Evolutionary conservation across 2,113 vertebrate species (phyloP).

Genomic region (Orycteropus afer): DNA sequence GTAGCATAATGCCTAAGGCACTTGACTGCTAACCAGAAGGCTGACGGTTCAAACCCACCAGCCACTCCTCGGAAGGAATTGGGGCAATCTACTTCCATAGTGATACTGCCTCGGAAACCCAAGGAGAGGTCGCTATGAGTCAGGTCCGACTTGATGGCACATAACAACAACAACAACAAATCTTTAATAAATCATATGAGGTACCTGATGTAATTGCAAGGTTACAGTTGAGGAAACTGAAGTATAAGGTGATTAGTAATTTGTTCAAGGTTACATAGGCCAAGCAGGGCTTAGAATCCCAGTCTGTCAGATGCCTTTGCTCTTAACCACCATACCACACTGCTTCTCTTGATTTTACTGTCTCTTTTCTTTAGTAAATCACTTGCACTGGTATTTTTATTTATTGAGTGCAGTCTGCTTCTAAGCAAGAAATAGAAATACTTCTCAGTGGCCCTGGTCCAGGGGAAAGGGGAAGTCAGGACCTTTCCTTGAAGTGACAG

Average conservation of each 20-base stretch:
- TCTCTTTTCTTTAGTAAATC: neutral
- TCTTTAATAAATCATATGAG: neutral
- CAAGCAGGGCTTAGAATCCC: neutral
- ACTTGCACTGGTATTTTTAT: neutral
- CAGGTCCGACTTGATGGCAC: too few relatives aligned
- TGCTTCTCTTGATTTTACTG: neutral
- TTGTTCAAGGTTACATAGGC: neutral
- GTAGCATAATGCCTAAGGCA: too few relatives aligned
- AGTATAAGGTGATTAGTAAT: neutral
- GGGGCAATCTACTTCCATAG: too few relatives aligned
- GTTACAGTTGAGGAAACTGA: neutral
- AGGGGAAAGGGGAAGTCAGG: neutral
- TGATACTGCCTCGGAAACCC: too few relatives aligned
- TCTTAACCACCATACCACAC: fast-evolving
- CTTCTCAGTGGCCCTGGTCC: neutral
- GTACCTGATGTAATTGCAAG: neutral
- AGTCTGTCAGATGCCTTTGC: neutral
- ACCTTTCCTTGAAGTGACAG: neutral
- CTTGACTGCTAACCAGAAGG: too few relatives aligned
- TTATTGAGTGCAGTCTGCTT: neutral
- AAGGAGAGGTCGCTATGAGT: too few relatives aligned
- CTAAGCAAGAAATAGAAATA: neutral
- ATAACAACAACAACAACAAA: neutral
- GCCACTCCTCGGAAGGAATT: too few relatives aligned
- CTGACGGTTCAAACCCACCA: too few relatives aligned